A percentile compares a stretch with the other conserved stretches of the same genome.
phyloP scores from a whole-genome alignment of 2,797 vertebrate genomes.

The Argentina silus region DNA sequence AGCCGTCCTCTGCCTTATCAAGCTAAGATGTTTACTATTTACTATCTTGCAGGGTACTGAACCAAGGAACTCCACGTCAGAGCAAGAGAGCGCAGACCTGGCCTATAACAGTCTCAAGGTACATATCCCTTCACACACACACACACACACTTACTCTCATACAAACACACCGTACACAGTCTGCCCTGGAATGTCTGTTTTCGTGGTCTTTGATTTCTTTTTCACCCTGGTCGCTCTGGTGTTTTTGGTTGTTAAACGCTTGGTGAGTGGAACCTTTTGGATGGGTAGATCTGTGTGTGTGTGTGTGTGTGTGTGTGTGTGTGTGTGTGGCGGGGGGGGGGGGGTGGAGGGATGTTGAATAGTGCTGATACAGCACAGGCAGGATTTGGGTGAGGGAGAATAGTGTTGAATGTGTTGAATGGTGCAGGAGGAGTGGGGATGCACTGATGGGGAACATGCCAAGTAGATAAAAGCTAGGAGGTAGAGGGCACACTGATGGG shows the following conservation, averaged over 20 bases:
- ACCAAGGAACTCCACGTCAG: constrained; percentile 60
- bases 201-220: constrained; percentile 53
- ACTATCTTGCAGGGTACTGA: constrained; percentile 75
- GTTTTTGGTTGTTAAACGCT: constrained; percentile 45
- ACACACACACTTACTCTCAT: constrained; percentile 4
- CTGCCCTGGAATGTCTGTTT: constrained; percentile 39
- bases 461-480: too few species aligned
- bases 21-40: constrained; percentile 17
- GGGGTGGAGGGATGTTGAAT: too few species aligned
- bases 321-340: too few species aligned
- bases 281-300: background rate
- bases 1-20: constrained; percentile 35
- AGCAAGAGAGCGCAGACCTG: constrained; percentile 82
- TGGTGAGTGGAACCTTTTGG: constrained; percentile 46
- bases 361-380: too few species aligned
- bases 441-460: too few species aligned
- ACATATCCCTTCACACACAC: constrained; percentile 15
- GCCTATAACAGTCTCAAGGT: constrained; percentile 97
- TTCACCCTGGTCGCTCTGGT: constrained; percentile 40
- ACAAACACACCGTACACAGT: background rate
- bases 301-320: background rate
- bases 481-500: too few species aligned
- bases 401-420: too few species aligned
- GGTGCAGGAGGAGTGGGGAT: too few species aligned
- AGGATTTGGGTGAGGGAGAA: too few species aligned